A percentile compares a stretch with the other conserved stretches of the same genome.
phyloP scores from a whole-genome alignment of 1,140 invertebrate species.

The Polyergus mexicanus region DNA sequence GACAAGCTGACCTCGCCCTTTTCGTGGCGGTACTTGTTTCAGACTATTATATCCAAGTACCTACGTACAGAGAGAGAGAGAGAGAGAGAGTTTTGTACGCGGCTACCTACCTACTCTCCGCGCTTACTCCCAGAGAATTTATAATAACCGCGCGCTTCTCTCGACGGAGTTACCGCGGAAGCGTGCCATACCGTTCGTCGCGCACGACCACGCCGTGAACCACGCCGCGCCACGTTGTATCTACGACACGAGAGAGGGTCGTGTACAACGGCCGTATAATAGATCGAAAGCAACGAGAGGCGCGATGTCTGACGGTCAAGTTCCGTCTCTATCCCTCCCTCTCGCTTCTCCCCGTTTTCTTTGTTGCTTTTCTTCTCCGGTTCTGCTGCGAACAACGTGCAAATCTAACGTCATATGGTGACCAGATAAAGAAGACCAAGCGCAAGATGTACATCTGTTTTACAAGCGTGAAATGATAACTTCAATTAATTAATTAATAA shows the following conservation, averaged over 20 bases:
- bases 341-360: neutral
- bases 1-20: slow-evolving; percentile 82
- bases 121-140: slow-evolving; percentile 81
- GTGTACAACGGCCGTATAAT: slow-evolving; percentile 43
- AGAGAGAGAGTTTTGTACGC: slow-evolving; percentile 27
- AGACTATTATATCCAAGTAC: slow-evolving; percentile 81
- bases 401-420: neutral
- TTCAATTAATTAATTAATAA: slow-evolving; percentile 71
- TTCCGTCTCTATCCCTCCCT: neutral
- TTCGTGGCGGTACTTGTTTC: slow-evolving; percentile 80
- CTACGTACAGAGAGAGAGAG: slow-evolving; percentile 31
- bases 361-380: neutral
- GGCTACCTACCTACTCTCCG: slow-evolving; percentile 73
- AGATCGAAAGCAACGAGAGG: slow-evolving; percentile 58
- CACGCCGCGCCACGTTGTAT: neutral
- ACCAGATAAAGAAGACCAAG: neutral
- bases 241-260: slow-evolving; percentile 10
- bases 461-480: slow-evolving; percentile 63
- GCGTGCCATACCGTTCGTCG: slow-evolving; percentile 70
- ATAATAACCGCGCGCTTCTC: slow-evolving; percentile 79
- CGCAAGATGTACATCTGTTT: slow-evolving; percentile 7
- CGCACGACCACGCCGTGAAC: slow-evolving; percentile 61
- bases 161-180: slow-evolving; percentile 71
- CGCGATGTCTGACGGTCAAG: slow-evolving; percentile 42
- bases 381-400: neutral